These are phyloP conservation scores for Suricata suricatta DNA, from an alignment of 2,113 vertebrate species.

Conservation along the genomic window DNA sequence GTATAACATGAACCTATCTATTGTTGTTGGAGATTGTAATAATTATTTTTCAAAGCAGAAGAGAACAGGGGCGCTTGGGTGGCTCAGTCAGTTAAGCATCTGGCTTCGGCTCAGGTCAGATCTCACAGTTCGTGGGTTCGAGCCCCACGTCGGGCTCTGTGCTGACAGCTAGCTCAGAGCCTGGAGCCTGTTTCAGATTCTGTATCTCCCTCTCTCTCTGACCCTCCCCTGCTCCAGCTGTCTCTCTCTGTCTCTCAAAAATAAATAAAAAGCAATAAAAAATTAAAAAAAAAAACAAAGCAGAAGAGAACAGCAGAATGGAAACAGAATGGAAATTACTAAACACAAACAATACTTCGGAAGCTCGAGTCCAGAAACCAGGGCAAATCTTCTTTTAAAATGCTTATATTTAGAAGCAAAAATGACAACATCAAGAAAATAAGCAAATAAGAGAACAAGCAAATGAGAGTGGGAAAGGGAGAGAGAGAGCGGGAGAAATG, in stretches of 20 bases:
- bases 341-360: neutral
- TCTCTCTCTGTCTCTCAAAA: too few relatives aligned
- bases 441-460: neutral
- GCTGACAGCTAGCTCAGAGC: too few relatives aligned
- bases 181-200: too few relatives aligned
- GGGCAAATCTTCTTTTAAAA: neutral
- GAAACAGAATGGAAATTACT: neutral
- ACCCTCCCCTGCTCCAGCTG: too few relatives aligned
- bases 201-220: too few relatives aligned
- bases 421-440: neutral
- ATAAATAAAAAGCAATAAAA: too few relatives aligned
- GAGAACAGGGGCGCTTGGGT: too few relatives aligned
- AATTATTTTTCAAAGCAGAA: neutral
- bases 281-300: too few relatives aligned
- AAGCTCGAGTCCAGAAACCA: neutral
- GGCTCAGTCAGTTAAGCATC: too few relatives aligned
- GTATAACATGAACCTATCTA: neutral
- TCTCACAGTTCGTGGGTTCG: too few relatives aligned
- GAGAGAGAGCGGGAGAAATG: neutral
- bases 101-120: too few relatives aligned
- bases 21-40: neutral
- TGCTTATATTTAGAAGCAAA: neutral
- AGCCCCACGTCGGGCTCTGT: too few relatives aligned
- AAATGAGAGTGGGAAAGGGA: neutral
- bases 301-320: neutral